Percentiles rank a stretch among this genome's conserved stretches.
Evolutionary conservation across 2,113 vertebrate species (phyloP).

Genomic region (Sturnira hondurensis): DNA sequence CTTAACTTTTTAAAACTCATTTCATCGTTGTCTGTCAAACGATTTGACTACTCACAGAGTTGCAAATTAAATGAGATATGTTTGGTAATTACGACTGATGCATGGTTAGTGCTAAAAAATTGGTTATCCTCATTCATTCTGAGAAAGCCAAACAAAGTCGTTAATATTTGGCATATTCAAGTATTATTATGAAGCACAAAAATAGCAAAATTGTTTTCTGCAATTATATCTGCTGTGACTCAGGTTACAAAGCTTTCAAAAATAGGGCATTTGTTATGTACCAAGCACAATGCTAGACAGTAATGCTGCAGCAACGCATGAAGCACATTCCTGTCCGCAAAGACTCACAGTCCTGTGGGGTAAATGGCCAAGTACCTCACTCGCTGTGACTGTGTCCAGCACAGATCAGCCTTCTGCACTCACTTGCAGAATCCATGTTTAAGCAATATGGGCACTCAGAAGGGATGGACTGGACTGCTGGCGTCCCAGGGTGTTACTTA

Average conservation of each 20-base stretch:
- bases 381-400: neutral
- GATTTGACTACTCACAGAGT: neutral
- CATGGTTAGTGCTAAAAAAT: neutral
- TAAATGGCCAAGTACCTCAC: neutral
- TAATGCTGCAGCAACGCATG: neutral
- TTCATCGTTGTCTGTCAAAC: conserved; percentile 26
- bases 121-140: neutral
- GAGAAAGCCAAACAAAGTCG: conserved; percentile 50
- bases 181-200: conserved; percentile 39
- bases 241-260: conserved; percentile 49
- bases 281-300: neutral
- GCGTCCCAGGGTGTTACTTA: neutral
- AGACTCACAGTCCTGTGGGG: neutral
- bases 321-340: conserved; percentile 12
- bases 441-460: neutral
- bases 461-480: neutral
- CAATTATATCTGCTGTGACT: conserved; percentile 28
- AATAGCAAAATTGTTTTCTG: conserved; percentile 48
- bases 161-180: neutral
- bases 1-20: neutral
- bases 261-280: neutral
- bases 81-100: conserved; percentile 13
- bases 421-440: neutral
- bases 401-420: neutral
- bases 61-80: neutral